Base-by-base conservation (phyloP, 2,113 vertebrate species). In the Scomber colias region DNA sequence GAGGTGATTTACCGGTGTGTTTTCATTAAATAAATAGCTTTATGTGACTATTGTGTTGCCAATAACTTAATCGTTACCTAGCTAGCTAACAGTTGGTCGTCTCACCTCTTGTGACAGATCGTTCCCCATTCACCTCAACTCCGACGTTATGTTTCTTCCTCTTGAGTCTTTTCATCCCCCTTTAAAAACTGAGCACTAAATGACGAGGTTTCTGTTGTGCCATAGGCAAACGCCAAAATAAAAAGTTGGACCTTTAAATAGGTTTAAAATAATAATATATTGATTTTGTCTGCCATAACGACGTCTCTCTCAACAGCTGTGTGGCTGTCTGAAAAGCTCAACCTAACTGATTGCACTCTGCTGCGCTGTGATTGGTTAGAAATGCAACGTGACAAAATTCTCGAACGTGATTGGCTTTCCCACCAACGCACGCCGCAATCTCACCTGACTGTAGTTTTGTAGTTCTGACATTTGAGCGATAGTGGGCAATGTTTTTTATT, bases 151-250 rank as follows among this genome's bases (percentile, higher is more conserved):
- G 67, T 89, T 92, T 90, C 74, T 87, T 90, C 79, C 81, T 92
- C 73, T 90, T 95, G 15, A 66, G 56, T 77, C 85, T 93, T 92
- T 89, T 95, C 94, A 95, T 95, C 13, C 75, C 79, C 87, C 14
- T 81, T 81, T 61, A 85, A 76, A 73, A 72, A 14, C 48, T 2
- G 49, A 44, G 24, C 1, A 57, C 14, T 2, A 19, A 68, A 2
- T 0, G 0, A 35, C 19, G 0, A 4, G 6, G n/a, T 57, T 11
- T 71, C 11, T 49, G 11, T 6, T 50, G 56, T 71, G 51, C 60
- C 86, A 83, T 83, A 35, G 6, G 1, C 11, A 1, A 24, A 3
- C 8, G 4, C 27, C 48, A 0, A 11, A 24, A 17, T 9, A 15
- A 24, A 57, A 74, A 68, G 1, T 1, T 9, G 12, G 16, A 9